phyloP scores from a whole-genome alignment of 1,140 invertebrate species.

The Lasaia peninsularis region DNA sequence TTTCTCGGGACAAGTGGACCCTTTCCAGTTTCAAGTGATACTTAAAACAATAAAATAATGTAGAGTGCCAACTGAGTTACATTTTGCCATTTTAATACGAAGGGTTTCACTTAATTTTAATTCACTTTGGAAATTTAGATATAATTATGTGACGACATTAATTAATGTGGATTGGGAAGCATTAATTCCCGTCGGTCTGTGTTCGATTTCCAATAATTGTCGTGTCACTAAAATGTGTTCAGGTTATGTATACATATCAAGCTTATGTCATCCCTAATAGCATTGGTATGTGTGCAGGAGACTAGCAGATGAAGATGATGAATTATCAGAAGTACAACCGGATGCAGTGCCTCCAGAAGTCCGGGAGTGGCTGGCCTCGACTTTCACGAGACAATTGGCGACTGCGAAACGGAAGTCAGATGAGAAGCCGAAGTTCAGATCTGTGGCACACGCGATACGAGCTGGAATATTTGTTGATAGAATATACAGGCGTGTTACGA shows the following conservation, averaged over 20 bases:
- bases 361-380: slow-evolving; percentile 97
- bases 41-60: not conserved
- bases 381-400: slow-evolving; percentile 94
- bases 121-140: too few species aligned
- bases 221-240: not conserved
- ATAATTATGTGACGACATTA: too few species aligned
- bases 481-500: slow-evolving; percentile 93
- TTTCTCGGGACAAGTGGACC: not conserved
- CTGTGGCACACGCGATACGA: slow-evolving; percentile 97
- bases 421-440: slow-evolving; percentile 92
- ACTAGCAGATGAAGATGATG: slow-evolving; percentile 93
- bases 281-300: slow-evolving; percentile 74
- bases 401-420: slow-evolving; percentile 85
- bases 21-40: not conserved
- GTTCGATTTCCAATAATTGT: not conserved
- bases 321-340: slow-evolving; percentile 95
- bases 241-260: not conserved
- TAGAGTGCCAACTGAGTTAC: not conserved
- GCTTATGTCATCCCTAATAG: not conserved
- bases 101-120: too few species aligned
- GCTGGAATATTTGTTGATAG: slow-evolving; percentile 98
- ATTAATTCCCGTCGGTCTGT: not conserved
- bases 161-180: too few species aligned
- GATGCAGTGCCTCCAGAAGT: slow-evolving; percentile 97
- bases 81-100: too few species aligned